Conservation (phyloP, 2,113 vertebrate genomes). For the Halichoerus grypus region DNA sequence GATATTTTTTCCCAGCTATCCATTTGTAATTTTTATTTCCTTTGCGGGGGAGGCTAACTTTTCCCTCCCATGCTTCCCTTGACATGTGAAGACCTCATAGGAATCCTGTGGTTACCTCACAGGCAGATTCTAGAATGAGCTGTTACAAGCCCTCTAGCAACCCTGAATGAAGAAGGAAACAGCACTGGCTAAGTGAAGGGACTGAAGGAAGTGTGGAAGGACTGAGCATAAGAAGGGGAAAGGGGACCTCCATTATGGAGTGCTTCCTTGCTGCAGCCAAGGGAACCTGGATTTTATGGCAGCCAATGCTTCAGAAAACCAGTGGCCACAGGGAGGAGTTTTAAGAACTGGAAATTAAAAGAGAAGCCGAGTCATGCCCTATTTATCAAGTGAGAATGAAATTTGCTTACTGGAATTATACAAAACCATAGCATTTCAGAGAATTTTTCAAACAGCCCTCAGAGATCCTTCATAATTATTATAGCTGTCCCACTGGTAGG, state of each 20-base stretch:
- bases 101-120: not conserved
- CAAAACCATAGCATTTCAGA: constrained; percentile 20
- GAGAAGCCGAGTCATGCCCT: not conserved
- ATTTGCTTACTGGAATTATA: constrained; percentile 18
- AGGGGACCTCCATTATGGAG: accelerated
- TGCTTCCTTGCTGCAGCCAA: not conserved
- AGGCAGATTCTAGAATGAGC: not conserved
- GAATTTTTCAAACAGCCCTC: not conserved
- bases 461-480: not conserved
- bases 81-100: not conserved
- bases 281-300: not conserved
- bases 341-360: constrained; percentile 51
- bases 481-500: not conserved
- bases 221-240: accelerated
- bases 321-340: not conserved
- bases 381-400: not conserved
- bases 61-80: not conserved
- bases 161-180: not conserved
- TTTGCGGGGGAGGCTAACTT: not conserved
- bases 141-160: not conserved
- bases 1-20: not conserved
- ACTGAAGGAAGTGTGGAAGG: not conserved
- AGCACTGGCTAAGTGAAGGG: not conserved
- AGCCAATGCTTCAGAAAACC: not conserved
- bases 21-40: not conserved